Evolutionary conservation across 2,888 invertebrate genomes (phyloP), one percentile per base, ranked within the genome.

Genomic region (Synergus gifuensis): DNA sequence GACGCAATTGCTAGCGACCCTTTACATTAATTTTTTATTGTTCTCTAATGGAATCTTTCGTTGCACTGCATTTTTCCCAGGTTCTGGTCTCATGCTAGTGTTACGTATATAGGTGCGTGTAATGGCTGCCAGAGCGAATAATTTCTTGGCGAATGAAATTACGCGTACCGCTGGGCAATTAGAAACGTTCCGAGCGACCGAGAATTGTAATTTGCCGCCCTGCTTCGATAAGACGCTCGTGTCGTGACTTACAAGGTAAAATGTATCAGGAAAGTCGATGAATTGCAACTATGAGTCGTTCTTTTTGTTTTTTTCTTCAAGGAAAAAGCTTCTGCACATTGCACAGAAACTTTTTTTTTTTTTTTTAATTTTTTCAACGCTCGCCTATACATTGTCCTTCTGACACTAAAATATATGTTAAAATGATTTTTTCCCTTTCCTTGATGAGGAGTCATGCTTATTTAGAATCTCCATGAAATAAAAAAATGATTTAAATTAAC

Each of bases 201-300:
- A 67, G 67, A 46, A 44, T 67, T 44, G 67, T 46, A 67, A 67
- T 67, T 67, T 67, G 46, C 67, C 67, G 22, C n/a, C 46, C 44
- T 67, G 67, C 44, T 67, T 67, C 67, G 67, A 67, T 67, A 67
- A 67, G 67, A 67, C 67, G 14, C 67, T 67, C 67, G 67, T 67
- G 67, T 67, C 18, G 67, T 67, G 67, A 67, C 46, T 67, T 67
- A 67, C 67, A 67, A 67, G 44, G 44, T 67, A 46, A 46, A 67
- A 46, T 67, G 46, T 67, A 67, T 67, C 67, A 67, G 46, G 40
- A 67, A 22, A 18, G 22, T 67, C 46, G 44, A 44, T 67, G 67
- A 67, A 44, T 44, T 67, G 44, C 22, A 60, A 60, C 60, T 60
- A 4, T 12, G 5, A 22, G 18, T 60, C 4, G 11, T 58, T 58